These are phyloP conservation scores for Eupeodes latifasciatus DNA, from an alignment of 2,888 invertebrate species.

Conservation along the genomic window DNA sequence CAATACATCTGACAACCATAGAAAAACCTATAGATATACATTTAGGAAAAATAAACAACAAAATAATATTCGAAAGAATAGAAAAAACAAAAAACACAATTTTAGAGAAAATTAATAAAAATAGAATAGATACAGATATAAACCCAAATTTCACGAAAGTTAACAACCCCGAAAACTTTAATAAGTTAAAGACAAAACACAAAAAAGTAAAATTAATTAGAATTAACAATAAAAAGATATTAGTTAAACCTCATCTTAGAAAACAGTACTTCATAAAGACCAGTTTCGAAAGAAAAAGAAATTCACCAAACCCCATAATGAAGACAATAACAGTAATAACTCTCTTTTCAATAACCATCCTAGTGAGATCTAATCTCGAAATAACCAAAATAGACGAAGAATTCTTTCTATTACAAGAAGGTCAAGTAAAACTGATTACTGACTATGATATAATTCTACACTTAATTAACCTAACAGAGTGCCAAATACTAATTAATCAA, in stretches of 20 bases:
- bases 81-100: background rate
- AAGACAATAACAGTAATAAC: too few relatives aligned
- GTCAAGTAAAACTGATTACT: too few relatives aligned
- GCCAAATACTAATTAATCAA: too few relatives aligned
- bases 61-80: background rate
- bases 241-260: too few relatives aligned
- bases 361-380: background rate
- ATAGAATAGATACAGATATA: background rate
- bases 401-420: too few relatives aligned
- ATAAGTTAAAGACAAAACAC: background rate
- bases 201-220: background rate
- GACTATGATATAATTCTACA: too few relatives aligned
- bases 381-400: too few relatives aligned
- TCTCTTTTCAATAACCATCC: too few relatives aligned
- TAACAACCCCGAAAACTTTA: background rate
- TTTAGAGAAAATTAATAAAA: background rate
- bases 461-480: too few relatives aligned
- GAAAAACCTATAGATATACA: constrained; percentile 4
- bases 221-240: background rate
- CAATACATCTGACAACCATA: background rate
- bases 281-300: background rate
- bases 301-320: background rate
- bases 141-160: background rate
- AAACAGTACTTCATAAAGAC: background rate
- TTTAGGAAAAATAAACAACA: background rate